Conservation (phyloP, 53 echinoderm and acorn worm genomes). For the Glandiceps talaboti region DNA sequence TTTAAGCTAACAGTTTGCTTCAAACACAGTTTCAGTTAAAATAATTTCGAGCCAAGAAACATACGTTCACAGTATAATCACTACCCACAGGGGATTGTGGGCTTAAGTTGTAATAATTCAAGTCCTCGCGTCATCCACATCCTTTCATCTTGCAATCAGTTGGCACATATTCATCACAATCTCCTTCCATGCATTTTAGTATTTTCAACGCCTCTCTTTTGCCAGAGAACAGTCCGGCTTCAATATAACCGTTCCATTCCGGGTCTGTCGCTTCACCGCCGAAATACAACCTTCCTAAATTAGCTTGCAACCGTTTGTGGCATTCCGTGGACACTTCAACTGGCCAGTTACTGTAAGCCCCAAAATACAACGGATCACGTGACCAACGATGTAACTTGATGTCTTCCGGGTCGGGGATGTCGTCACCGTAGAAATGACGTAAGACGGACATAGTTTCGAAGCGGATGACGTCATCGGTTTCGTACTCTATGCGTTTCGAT, state of each 20-base stretch:
- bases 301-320: conserved; percentile 12
- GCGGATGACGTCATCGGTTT: conserved; percentile 17
- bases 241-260: conserved; percentile 15
- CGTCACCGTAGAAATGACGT: conserved; percentile 22
- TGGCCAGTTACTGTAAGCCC: conserved; percentile 26
- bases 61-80: too few species aligned
- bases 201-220: conserved; percentile 33
- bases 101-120: too few species aligned
- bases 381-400: conserved; percentile 18
- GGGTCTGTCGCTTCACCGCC: conserved; percentile 34
- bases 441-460: conserved; percentile 25
- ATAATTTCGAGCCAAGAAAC: too few species aligned
- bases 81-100: too few species aligned
- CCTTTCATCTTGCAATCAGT: conserved; percentile 2
- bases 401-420: conserved; percentile 11
- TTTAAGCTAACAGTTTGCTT: too few species aligned
- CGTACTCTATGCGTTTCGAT: conserved; percentile 25
- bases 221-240: conserved; percentile 19
- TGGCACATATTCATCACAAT: conserved; percentile 10
- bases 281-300: conserved; percentile 27
- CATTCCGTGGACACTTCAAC: conserved; percentile 11
- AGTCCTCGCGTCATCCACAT: not conserved
- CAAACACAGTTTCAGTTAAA: too few species aligned
- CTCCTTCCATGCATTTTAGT: conserved; percentile 6
- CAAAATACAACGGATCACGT: conserved; percentile 27